phyloP scores from a whole-genome alignment of 2,113 vertebrate genomes.

The Tupaia tana region DNA sequence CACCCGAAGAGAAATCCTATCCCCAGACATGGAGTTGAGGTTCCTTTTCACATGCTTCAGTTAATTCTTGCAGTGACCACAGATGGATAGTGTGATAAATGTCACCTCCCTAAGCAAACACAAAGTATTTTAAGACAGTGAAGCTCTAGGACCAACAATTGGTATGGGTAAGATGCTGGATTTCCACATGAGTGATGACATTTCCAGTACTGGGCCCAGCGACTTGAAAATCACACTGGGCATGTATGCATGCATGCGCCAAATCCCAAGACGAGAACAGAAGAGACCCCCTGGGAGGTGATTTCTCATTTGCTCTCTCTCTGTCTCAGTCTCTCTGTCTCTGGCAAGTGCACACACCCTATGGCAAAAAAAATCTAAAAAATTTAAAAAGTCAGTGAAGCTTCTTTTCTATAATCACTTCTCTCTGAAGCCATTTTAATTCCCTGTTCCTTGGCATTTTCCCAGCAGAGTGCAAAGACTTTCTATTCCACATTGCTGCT shows the following conservation, averaged over 20 bases:
- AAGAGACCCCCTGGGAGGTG: too few species aligned
- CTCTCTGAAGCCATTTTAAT: neutral
- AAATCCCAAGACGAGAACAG: too few species aligned
- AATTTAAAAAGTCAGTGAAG: neutral
- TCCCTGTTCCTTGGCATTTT: neutral
- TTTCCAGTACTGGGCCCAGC: too few species aligned
- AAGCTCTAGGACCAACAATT: neutral
- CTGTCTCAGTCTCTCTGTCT: too few species aligned
- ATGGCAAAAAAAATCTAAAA: too few species aligned
- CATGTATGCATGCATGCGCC: too few species aligned
- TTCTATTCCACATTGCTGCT: neutral
- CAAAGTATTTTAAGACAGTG: neutral
- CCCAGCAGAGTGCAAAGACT: neutral
- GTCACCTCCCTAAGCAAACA: neutral
- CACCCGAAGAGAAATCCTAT: neutral
- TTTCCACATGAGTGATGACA: too few species aligned
- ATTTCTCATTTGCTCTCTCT: too few species aligned
- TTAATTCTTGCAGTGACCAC: neutral
- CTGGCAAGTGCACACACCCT: too few species aligned
- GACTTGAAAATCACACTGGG: too few species aligned
- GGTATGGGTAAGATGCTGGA: too few species aligned
- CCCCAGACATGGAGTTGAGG: neutral
- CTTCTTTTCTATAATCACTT: neutral
- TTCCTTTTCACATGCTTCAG: neutral
- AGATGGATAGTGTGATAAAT: neutral